Base-by-base conservation (phyloP, 1,140 invertebrate species). In the Ips nitidus region DNA sequence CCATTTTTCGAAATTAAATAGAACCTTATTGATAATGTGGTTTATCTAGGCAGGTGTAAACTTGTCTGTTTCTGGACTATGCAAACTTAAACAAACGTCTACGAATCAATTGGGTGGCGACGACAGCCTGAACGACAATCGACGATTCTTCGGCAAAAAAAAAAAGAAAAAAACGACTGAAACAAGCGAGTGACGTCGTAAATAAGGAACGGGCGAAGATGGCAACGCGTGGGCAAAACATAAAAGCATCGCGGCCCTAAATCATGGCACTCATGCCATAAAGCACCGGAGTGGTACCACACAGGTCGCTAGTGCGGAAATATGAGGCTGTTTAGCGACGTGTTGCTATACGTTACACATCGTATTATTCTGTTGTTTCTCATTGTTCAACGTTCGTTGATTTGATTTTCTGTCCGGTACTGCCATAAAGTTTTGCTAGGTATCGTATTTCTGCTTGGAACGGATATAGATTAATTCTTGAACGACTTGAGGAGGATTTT, bases 171-270 rank as follows among this genome's bases (percentile, higher is more conserved):
- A 73, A 74, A 75, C 74, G 74, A 74, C 75, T 74, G 75, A 77
- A 77, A 77, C 76, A 76, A 76, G 72, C 72, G 72, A 75, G 70
- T 68, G 66, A 66, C 72, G 71, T 72, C 75, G 73, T 77, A 77
- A 77, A 77, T 77, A 77, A 77, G 69, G 58, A 47, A 60, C 66
- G 63, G 66, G 75, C 69, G 75, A 76, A 77, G 76, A 77, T 77
- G 76, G 76, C 72, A 71, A 72, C 75, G 76, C 75, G 76, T 77
- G 75, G 76, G 76, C 74, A 70, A 73, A 77, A 77, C 76, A 77
- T 74, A 76, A 73, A 71, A 76, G 69, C 72, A 73, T 76, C 75
- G 76, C 73, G 73, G 75, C 69, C 60, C 71, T 77, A 77, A 77
- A 77, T 77, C 76, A 76, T 76, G 76, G 75, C 75, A 77, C 74